Base-by-base conservation (phyloP, 2,797 vertebrate genomes). In the Argyrosomus regius region DNA sequence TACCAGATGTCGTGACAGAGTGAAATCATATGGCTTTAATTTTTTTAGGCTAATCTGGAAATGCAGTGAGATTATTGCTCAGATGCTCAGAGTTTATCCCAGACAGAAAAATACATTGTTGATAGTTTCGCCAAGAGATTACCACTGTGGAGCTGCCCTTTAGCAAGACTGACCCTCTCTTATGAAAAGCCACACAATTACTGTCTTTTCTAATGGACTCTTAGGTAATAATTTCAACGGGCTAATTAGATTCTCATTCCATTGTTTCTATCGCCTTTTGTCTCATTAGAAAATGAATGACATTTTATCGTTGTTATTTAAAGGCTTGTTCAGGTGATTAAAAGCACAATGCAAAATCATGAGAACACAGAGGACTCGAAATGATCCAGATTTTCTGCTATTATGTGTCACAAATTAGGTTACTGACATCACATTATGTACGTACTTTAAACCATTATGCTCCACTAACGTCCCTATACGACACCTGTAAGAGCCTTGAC, bases 231-330 rank as follows among this genome's bases (percentile, higher is more conserved):
- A 88, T 91, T 89, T 86, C 71, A 84, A 13, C 71, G 20, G 69
- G 50, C 76, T 89, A 91, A 91, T 91, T 87, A 85, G 71, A 77
- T 74, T 66, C 74, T 79, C 24, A 28, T 72, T 76, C 81, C 69
- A 80, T 85, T 91, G 86, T 91, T 91, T 88, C 65, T 81, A 24
- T 53, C 13, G 41, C 45, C 48, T 76, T 61, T 83, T 77, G 77
- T 87, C 77, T 88, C 53, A 81, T 88, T 81, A 75, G 77, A 35
- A 84, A 82, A 84, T 81, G 3, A 87, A 87, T 81, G 20, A 56
- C 78, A 80, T 85, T 20, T 76, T 79, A 77, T 85, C 35, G 1
- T 76, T 74, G 65, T 85, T 87, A 79, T 84, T 86, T 79, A 77
- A 39, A 83, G 72, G 45, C 57, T 82, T 63, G 48, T 76, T 87